Evolutionary conservation across 2,888 invertebrate genomes (phyloP), one percentile per base, ranked within the genome.

Genomic region (Orgyia antiqua): DNA sequence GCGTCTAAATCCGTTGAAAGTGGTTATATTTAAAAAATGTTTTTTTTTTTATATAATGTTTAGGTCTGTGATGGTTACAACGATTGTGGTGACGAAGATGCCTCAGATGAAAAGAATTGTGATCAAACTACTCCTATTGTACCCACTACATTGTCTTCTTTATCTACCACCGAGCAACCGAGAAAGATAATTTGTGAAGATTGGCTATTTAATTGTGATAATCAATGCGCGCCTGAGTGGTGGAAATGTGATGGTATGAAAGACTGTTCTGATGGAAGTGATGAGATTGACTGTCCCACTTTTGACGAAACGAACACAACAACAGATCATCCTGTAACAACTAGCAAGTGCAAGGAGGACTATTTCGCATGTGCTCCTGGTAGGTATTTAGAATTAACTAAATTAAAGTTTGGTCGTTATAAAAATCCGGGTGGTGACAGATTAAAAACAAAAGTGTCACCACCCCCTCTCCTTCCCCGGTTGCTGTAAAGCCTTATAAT

Each of bases 211-310:
- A 89, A 87, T 47, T 94, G 94, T 55, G 74, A 84, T 10, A 92
- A 92, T 49, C 90, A 90, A 63, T 94, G 93, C 56, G 86, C 94
- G 25, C 93, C 93, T 0, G 89, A 90, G 42, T 93, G 93, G 92
- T 93, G 93, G 94, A 90, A 92, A 42, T 94, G 94, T 58, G 94
- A 94, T 57, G 89, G 75, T 0, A 91, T 92, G 1, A 88, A 92
- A 48, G 94, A 94, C 53, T 94, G 94, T 45, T 91, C 89, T 0
- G 94, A 94, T 45, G 87, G 87, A 20, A 91, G 92, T 0, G 94
- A 95, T 57, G 95, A 95, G 61, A 44, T 88, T 0, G 92, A 91
- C 0, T 93, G 90, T 38, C 29, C 30, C 56, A 43, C 56, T 65
- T 3, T 60, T 68, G 29, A 39, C 58, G 10, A 60, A 65, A 8